Conservation (phyloP, 1,140 invertebrate genomes). For the Andrena cerasifolii region DNA sequence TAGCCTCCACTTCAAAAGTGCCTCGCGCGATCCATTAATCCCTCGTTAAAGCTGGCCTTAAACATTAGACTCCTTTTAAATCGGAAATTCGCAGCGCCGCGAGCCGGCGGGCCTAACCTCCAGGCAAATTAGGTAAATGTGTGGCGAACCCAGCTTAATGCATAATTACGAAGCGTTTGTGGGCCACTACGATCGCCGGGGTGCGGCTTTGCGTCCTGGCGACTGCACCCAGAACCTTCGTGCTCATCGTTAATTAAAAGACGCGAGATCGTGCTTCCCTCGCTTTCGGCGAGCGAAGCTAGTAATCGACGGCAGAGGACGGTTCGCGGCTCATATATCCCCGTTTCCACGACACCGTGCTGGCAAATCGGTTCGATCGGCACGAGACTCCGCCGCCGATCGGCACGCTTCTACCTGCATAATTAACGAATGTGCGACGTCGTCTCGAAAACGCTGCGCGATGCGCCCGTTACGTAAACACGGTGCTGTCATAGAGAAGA, state of each 20-base stretch:
- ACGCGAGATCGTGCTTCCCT: constrained; percentile 14
- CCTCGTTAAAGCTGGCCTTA: neutral
- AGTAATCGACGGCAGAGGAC: neutral
- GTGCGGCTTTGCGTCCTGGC: constrained; percentile 24
- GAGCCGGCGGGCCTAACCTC: neutral
- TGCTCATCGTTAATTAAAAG: constrained; percentile 39
- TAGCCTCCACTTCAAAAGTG: neutral
- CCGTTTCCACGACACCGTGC: too few relatives aligned
- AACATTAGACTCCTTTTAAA: too few relatives aligned
- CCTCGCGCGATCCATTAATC: neutral
- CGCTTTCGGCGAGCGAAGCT: neutral
- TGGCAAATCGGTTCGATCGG: neutral
- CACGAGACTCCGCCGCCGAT: neutral
- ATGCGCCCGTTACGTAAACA: constrained; percentile 18
- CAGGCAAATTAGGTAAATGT: constrained; percentile 37
- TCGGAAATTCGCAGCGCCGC: too few relatives aligned
- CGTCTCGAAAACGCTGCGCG: neutral
- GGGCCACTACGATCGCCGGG: neutral
- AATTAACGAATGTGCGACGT: neutral
- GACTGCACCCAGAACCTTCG: constrained; percentile 42
- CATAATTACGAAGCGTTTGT: constrained; percentile 21
- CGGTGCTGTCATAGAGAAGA: neutral
- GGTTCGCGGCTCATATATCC: neutral
- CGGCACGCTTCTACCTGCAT: neutral
- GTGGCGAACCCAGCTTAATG: constrained; percentile 31